Percentiles rank a stretch among this genome's conserved stretches.
These are phyloP conservation scores for Huso huso DNA, from an alignment of 2,797 vertebrate species.

Conservation along the genomic window DNA sequence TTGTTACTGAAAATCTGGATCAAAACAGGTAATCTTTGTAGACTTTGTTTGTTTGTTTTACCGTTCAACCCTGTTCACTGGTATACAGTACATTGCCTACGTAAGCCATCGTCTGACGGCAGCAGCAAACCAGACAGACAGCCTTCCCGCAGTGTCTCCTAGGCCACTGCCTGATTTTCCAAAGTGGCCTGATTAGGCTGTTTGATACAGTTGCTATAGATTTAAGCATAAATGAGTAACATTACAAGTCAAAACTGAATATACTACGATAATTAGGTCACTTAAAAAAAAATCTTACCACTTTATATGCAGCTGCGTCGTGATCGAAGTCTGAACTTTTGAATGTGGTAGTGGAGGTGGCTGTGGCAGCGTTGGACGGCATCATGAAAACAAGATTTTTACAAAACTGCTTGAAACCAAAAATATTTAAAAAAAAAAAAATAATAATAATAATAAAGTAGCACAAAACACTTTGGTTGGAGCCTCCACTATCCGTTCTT, in stretches of 20 bases:
- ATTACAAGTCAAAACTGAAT: too few relatives aligned
- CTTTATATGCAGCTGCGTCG: conserved; percentile 52
- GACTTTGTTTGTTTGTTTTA: neutral
- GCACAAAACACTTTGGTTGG: conserved; percentile 16
- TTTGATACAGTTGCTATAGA: too few relatives aligned
- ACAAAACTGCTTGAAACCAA: conserved; percentile 23
- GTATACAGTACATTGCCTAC: neutral
- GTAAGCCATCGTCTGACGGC: too few relatives aligned
- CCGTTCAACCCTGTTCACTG: neutral
- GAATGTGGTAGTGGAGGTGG: conserved; percentile 50
- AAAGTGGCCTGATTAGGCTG: too few relatives aligned
- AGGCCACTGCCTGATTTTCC: too few relatives aligned
- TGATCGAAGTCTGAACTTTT: conserved; percentile 52
- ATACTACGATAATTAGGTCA: too few relatives aligned
- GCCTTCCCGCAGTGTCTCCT: neutral
- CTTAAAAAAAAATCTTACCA: conserved; percentile 46
- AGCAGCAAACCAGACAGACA: neutral
- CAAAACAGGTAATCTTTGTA: neutral
- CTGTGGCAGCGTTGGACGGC: conserved; percentile 64
- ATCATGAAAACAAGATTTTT: conserved; percentile 42
- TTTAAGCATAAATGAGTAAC: too few relatives aligned
- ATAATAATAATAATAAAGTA: conserved; percentile 17
- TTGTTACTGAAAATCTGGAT: neutral
- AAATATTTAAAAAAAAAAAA: conserved; percentile 9
- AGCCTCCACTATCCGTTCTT: conserved; percentile 39